Evolutionary conservation across 2,888 invertebrate species (phyloP).

Genomic region (Malthinus flaveolus): DNA sequence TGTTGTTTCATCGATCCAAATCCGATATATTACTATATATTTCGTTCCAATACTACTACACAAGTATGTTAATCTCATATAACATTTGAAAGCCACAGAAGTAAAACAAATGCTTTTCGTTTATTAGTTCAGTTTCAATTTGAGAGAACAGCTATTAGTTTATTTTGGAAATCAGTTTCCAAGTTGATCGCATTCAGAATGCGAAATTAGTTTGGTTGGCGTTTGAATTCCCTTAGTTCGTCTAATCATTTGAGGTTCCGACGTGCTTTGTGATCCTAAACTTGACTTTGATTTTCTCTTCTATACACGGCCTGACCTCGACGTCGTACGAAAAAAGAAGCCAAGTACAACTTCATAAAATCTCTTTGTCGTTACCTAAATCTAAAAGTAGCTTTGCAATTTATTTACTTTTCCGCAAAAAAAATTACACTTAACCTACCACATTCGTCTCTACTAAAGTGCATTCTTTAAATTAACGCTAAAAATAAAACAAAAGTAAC

Average conservation of each 20-base stretch:
- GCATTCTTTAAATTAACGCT: not conserved
- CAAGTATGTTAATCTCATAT: constrained; percentile 21
- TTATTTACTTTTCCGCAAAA: not conserved
- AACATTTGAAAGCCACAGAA: constrained; percentile 19
- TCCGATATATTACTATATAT: constrained; percentile 10
- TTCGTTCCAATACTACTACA: not conserved
- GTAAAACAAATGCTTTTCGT: constrained; percentile 29
- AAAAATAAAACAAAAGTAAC: too few relatives aligned
- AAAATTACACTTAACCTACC: not conserved
- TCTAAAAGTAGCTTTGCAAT: not conserved
- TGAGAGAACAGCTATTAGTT: constrained; percentile 39
- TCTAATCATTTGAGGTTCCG: constrained; percentile 43
- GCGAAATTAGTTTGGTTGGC: constrained; percentile 42
- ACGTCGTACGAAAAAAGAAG: not conserved
- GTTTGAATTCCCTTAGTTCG: constrained; percentile 43
- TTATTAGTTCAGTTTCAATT: constrained; percentile 34
- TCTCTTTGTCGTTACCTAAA: not conserved
- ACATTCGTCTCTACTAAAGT: not conserved
- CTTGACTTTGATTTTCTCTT: constrained; percentile 30
- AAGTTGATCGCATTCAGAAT: constrained; percentile 40
- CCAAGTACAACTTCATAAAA: not conserved
- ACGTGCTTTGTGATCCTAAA: constrained; percentile 42
- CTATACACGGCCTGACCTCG: constrained; percentile 4
- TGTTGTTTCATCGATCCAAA: constrained; percentile 7
- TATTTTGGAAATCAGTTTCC: constrained; percentile 47